Evolutionary conservation across 2,888 invertebrate species (phyloP).

Genomic region (Byasa hedistus): DNA sequence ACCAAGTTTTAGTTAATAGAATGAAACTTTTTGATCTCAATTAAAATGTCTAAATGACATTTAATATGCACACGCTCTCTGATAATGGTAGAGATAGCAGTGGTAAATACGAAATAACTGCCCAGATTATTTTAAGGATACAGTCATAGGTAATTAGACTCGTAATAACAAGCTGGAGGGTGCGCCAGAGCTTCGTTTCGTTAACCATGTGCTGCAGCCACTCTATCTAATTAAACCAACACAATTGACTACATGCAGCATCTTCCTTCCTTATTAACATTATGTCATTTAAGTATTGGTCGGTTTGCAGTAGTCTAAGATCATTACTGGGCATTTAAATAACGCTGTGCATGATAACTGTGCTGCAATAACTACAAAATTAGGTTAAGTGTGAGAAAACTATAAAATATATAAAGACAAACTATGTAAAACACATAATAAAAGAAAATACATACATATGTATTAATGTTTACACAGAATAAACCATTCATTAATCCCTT

Average conservation of each 20-base stretch:
- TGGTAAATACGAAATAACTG: background rate
- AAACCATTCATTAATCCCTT: no score
- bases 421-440: no score
- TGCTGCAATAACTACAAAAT: no score
- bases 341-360: no score
- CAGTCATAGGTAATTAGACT: constrained; percentile 36
- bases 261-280: background rate
- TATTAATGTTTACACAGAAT: no score
- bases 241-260: background rate
- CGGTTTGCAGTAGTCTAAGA: no score
- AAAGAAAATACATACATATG: no score
- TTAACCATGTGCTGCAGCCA: constrained; percentile 32
- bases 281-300: background rate
- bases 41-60: background rate
- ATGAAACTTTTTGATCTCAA: background rate
- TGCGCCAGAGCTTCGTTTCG: constrained; percentile 32
- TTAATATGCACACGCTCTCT: background rate
- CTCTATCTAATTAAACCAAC: constrained; percentile 18
- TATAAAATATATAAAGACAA: no score
- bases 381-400: no score
- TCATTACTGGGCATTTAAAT: no score
- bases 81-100: background rate
- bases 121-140: no score
- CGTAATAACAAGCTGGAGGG: constrained; percentile 39
- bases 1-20: background rate